Evolutionary conservation across 2,888 invertebrate genomes (phyloP), one percentile per base, ranked within the genome.

Genomic region (Caenorhabditis japonica): DNA sequence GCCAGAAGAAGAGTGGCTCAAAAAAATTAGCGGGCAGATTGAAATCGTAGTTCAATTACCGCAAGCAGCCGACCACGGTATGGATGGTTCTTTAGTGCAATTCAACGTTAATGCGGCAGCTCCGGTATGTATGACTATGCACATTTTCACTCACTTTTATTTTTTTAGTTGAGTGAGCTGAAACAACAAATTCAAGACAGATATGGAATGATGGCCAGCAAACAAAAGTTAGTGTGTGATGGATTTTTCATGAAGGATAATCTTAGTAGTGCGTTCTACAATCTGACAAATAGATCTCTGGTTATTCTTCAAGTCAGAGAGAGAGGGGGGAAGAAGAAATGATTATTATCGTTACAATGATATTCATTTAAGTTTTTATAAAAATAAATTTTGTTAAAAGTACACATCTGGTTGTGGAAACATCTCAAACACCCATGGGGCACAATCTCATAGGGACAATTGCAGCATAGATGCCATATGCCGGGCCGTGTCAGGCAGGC

Each of bases 211-310:
- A 95, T 96, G 43, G 94, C 93, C 17, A 95, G 95, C 58, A 99
- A 99, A 88, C 97, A 99, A 90, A 97, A 99, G 89, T 91, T 99
- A 78, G 93, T 94, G 82, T 93, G 93, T 86, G 97, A 97, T 90
- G 95, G 90, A 33, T 92, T 97, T 90, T 99, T 97, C 91, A 94
- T 97, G 91, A 99, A 99, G 88, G 97, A 99, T 89, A 94, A 92
- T 55, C 94, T 96, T 88, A 92, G 93, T 0, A 90, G 97, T 89
- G 97, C 95, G 0, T 99, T 93, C 90, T 99, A 99, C 90, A 99
- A 99, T 89, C 92, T 97, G 75, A 91, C 92, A 10, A 93, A 93
- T 33, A 94, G 93, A 56, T 93, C 93, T 0, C 90, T 92, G 10
- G 91, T 99, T 38, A 93, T 93, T 81, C 91, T 99, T 74, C 93